Evolutionary conservation across 2,797 vertebrate species (phyloP).

Genomic region (Pangasius krempfi): DNA sequence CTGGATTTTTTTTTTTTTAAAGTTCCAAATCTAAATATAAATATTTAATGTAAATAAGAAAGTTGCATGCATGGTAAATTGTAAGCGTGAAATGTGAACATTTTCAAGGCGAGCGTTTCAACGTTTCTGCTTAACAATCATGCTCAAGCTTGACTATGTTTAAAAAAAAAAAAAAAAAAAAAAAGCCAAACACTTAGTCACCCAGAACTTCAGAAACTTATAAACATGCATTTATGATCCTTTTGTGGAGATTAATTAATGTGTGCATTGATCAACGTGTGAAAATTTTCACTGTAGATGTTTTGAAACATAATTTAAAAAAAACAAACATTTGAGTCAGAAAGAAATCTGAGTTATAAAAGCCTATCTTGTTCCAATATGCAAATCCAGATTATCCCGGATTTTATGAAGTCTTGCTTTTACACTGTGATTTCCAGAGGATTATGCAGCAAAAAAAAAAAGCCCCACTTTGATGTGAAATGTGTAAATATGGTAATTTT

Average conservation of each 20-base stretch:
- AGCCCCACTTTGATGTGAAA: not conserved
- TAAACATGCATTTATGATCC: not conserved
- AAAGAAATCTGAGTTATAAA: not conserved
- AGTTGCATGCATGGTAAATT: not conserved
- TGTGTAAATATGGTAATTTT: not conserved
- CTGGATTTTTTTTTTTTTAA: not conserved
- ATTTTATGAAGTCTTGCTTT: not conserved
- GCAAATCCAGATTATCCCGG: not conserved
- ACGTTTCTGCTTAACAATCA: not conserved
- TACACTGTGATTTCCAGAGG: not conserved
- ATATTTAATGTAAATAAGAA: not conserved
- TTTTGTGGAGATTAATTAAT: not conserved
- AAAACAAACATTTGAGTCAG: not conserved
- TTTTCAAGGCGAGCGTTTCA: not conserved
- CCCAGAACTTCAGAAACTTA: not conserved
- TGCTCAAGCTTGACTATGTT: not conserved
- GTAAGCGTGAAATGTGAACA: not conserved
- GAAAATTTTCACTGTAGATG: not conserved
- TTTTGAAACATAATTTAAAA: not conserved
- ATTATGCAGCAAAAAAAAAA: not conserved
- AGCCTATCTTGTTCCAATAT: not conserved
- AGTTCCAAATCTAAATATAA: not conserved
- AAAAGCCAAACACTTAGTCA: not conserved
- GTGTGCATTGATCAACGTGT: not conserved
- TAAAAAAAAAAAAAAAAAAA: too few species aligned